Base-by-base conservation (phyloP, 1,140 invertebrate genomes). In the Cephus cinctus region DNA sequence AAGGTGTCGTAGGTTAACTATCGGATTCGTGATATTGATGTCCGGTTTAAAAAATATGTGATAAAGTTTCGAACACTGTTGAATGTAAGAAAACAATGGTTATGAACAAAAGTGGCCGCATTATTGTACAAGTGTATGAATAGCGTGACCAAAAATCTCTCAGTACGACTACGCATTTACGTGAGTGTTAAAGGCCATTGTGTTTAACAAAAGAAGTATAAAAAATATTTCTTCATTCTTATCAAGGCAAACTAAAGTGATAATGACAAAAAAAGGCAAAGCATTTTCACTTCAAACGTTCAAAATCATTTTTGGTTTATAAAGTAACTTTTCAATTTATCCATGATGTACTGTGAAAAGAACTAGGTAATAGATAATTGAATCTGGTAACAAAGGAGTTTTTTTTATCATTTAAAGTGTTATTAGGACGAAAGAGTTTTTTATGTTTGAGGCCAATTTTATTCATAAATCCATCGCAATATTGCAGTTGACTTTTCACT, bases 401-500 rank as follows among this genome's bases (percentile, higher is more conserved):
- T 8, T 14, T 35, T 35, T 5, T 14, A 8, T 6, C 1, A 11
- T 35, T 35, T 35, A 11, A 11, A 11, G 32, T 8, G 8, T 6
- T 8, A 11, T 35, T 5, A 5, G 8, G 32, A 14, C 32, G n/a
- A 14, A 11, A 35, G n/a, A 14, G 5, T 11, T 8, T 35, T 35
- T 35, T 14, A 35, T 14, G 32, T 14, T 8, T 5, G 32, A 35
- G 14, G 14, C 32, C 5, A 8, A 5, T 35, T 5, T 12, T 8
- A 14, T 35, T 35, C 8, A 44, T 8, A 6, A 44, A 44, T 44
- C 15, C 4, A 9, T 44, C 16, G 19, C 27, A 30, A n/a, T 36
- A 31, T 12, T 30, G 6, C 19, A 53, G 16, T 43, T 53, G 51
- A 43, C 43, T 18, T 31, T 39, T 53, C 3, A 36, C 35, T 30